These are phyloP conservation scores for Edolisoma coerulescens DNA, from an alignment of 2,113 vertebrate genomes.

Conservation along the genomic window DNA sequence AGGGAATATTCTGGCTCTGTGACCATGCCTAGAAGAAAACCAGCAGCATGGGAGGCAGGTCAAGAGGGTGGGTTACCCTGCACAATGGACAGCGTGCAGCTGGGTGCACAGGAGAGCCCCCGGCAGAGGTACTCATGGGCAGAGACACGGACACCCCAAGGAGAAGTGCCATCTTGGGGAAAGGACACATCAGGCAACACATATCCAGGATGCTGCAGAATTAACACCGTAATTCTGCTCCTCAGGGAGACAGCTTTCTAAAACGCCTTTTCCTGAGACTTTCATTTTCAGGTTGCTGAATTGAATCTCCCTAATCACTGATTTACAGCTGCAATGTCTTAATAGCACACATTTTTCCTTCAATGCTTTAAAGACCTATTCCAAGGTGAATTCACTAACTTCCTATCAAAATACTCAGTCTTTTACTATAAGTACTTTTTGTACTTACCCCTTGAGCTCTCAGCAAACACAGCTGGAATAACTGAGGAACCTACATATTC, in stretches of 20 bases:
- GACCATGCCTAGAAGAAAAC: background rate
- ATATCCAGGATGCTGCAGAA: constrained; percentile 1
- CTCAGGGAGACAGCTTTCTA: background rate
- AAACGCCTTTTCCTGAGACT: background rate
- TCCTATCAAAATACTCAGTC: background rate
- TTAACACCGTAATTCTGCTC: background rate
- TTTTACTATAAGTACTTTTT: background rate
- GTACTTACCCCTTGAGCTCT: background rate
- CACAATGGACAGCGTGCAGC: background rate
- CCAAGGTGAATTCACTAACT: constrained; percentile 15
- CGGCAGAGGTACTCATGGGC: rapidly evolving
- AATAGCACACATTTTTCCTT: background rate
- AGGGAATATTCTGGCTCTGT: background rate
- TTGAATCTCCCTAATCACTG: background rate
- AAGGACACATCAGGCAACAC: background rate
- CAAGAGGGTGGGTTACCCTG: background rate
- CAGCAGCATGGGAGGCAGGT: rapidly evolving
- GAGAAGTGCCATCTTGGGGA: background rate
- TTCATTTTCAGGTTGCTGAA: constrained; percentile 10
- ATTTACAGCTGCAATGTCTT: constrained; percentile 19
- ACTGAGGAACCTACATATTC: background rate
- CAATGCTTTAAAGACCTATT: background rate
- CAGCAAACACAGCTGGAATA: constrained; percentile 9
- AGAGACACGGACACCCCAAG: background rate
- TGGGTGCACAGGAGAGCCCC: background rate